Conservation (phyloP, 2,113 vertebrate species). For the Mesoclemmys tuberculata region DNA sequence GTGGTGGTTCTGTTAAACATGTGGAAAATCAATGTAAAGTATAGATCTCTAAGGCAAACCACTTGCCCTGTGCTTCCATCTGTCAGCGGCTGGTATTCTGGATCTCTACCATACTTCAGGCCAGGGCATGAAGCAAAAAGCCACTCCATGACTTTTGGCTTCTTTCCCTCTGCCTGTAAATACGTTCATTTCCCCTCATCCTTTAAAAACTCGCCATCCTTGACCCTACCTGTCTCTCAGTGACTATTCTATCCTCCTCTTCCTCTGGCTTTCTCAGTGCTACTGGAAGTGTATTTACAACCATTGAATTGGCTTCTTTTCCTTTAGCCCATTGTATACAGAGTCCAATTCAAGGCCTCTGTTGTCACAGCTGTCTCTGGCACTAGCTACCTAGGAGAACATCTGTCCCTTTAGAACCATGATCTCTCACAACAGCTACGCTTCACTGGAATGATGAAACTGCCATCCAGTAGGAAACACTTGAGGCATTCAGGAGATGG, state of each 20-base stretch:
- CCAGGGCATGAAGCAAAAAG: background rate
- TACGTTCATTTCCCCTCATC: background rate
- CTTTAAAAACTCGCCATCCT: background rate
- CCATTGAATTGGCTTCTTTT: background rate
- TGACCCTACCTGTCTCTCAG: background rate
- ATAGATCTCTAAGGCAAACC: background rate
- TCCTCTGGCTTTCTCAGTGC: background rate
- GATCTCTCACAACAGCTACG: background rate
- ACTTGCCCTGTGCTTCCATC: background rate
- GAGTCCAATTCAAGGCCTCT: constrained; percentile 3
- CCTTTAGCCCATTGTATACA: rapidly evolving
- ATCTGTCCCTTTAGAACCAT: constrained; percentile 15
- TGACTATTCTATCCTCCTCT: background rate
- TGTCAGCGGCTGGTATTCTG: background rate
- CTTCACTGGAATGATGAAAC: constrained; percentile 15
- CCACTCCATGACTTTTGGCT: background rate
- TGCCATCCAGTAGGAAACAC: background rate
- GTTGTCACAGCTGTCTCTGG: background rate
- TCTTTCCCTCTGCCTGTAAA: background rate
- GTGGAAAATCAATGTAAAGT: background rate
- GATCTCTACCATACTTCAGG: background rate
- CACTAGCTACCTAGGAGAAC: background rate
- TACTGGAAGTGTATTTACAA: background rate
- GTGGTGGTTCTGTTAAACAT: background rate
- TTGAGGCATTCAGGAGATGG: background rate